Conservation (phyloP, 2,797 vertebrate species). For the Syncerus caffer region DNA sequence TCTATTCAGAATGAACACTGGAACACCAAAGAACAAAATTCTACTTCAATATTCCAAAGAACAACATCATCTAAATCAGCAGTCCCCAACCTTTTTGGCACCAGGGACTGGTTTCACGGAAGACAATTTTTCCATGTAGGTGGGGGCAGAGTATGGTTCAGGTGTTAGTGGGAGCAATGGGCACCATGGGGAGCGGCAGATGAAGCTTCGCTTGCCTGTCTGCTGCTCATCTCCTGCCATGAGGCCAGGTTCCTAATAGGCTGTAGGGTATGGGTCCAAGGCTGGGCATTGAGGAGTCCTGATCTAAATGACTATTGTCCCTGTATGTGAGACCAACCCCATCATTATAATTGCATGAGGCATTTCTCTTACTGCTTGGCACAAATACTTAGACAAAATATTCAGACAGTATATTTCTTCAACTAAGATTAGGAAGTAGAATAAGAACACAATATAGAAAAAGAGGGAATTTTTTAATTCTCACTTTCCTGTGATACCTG, state of each 20-base stretch:
- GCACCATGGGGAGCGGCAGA: not conserved
- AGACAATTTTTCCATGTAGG: not conserved
- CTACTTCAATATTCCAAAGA: not conserved
- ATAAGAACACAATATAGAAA: not conserved
- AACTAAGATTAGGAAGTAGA: not conserved
- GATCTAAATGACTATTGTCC: not conserved
- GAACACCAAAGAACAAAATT: not conserved
- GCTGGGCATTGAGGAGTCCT: not conserved
- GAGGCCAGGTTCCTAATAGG: not conserved
- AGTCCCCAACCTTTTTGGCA: not conserved
- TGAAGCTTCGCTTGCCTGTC: not conserved
- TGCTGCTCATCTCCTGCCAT: not conserved
- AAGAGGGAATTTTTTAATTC: conserved; percentile 10
- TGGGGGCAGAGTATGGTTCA: not conserved
- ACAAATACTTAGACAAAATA: not conserved
- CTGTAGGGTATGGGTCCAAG: not conserved
- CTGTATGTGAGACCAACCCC: not conserved
- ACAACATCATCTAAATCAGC: not conserved
- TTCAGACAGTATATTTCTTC: not conserved
- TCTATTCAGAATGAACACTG: not conserved
- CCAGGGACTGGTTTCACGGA: not conserved
- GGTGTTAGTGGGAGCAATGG: not conserved
- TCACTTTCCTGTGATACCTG: conserved; percentile 46
- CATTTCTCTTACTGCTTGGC: not conserved
- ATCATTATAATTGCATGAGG: not conserved